Base-by-base conservation (phyloP, 2,113 vertebrate genomes). In the Anoplopoma fimbria region DNA sequence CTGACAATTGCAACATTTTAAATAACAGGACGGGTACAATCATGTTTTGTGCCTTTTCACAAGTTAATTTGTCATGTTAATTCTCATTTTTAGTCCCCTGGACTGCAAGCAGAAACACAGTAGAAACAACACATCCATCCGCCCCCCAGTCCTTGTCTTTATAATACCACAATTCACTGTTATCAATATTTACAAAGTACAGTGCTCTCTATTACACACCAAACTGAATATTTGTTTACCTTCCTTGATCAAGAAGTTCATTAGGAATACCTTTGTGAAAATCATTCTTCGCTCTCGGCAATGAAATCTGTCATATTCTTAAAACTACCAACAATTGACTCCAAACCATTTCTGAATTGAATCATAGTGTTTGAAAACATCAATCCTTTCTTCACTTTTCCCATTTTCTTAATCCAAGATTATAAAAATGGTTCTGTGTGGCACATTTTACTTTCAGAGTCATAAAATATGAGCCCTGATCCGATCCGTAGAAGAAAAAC, bases 101-200 rank as follows among this genome's bases (percentile, higher is more conserved):
- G 27, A 81, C 42, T 67, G n/a, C 53, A 81, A 79, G 67, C 67
- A 77, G 57, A 72, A 75, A 65, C 67, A 81, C 40, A 74, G 10
- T 69, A 72, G n/a, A n/a, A 77, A 73, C 45, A 79, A 71, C 60
- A 75, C n/a, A 77, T 51, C 67, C 65, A 61, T 68, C 49, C 49
- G 67, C 55, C 62, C 23, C 21, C 40, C 21, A 15, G 13, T 2
- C 17, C 75, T 75, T 78, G 27, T 57, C 47, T 68, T 75, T 64
- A 77, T 61, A 36, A 57, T 68, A 31, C 27, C 45, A 1, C 1
- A 19, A 69, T 72, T 81, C 6, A 77, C 21, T 64, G 80, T 74
- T 9, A 71, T 63, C 47, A 34, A 10, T 84, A 90, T 87, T 84
- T 87, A 88, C 84, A 83, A 29, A 53, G 21, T 70, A 63, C 68